phyloP scores from a whole-genome alignment of 2,113 vertebrate genomes.

The Aphelocoma coerulescens region DNA sequence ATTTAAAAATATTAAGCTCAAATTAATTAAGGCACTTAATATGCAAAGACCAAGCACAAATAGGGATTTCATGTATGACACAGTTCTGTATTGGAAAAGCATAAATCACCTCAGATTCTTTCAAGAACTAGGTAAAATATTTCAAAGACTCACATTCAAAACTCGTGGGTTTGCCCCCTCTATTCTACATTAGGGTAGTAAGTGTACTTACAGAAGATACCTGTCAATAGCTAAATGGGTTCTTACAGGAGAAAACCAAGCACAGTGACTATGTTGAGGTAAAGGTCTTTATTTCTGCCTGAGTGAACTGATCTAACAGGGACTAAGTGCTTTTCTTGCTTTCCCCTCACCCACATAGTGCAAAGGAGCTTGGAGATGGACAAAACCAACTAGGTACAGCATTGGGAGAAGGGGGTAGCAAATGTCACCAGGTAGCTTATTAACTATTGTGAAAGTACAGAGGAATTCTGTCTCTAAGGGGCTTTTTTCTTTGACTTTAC shows the following conservation, averaged over 20 bases:
- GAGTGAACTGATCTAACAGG: neutral
- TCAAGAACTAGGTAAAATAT: neutral
- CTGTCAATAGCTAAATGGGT: neutral
- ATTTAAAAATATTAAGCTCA: no score
- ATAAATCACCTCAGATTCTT: neutral
- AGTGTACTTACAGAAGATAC: neutral
- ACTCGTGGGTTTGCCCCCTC: rapidly evolving
- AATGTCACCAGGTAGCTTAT: neutral
- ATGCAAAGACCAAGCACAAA: no score
- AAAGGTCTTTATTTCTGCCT: neutral
- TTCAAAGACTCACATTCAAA: neutral
- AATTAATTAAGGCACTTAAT: no score
- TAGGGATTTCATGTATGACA: no score
- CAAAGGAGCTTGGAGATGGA: neutral
- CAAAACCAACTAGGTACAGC: neutral
- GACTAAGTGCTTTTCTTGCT: neutral
- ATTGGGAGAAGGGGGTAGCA: neutral
- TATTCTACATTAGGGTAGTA: neutral
- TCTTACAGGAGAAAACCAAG: neutral
- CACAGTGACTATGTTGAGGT: rapidly evolving
- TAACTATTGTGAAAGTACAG: neutral
- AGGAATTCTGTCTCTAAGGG: neutral
- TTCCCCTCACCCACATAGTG: neutral
- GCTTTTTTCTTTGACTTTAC: neutral
- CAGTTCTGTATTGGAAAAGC: neutral